These are phyloP conservation scores for Centropristis striata DNA, from an alignment of 2,113 vertebrate genomes.

Conservation along the genomic window DNA sequence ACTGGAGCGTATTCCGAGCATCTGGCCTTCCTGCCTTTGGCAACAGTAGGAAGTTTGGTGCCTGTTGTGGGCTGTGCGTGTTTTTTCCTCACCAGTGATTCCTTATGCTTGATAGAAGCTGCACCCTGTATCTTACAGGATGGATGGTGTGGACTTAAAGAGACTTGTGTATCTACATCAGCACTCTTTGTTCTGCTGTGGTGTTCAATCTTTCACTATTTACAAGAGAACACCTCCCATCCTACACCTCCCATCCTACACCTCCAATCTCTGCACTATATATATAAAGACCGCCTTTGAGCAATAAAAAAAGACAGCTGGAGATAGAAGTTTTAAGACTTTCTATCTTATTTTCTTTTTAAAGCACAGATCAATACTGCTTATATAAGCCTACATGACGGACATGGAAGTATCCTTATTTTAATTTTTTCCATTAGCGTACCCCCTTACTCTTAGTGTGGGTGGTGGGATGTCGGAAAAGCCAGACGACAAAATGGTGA, in stretches of 20 bases:
- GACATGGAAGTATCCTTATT: slow-evolving; percentile 70
- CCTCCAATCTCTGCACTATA: slow-evolving; percentile 64
- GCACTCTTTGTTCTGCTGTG: slow-evolving; percentile 64
- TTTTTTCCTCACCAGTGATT: slow-evolving; percentile 62
- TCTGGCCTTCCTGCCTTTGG: slow-evolving; percentile 32
- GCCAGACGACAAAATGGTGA: slow-evolving; percentile 85
- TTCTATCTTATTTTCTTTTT: slow-evolving; percentile 51
- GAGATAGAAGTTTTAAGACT: slow-evolving; percentile 37
- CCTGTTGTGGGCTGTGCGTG: slow-evolving; percentile 52
- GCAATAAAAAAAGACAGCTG: slow-evolving; percentile 30
- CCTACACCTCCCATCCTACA: slow-evolving; percentile 63
- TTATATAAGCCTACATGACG: slow-evolving; percentile 55
- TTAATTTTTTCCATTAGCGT: slow-evolving; percentile 68
- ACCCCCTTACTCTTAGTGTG: slow-evolving; percentile 69
- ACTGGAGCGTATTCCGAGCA: slow-evolving; percentile 48
- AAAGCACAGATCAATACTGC: slow-evolving; percentile 27
- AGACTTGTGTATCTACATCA: slow-evolving; percentile 73
- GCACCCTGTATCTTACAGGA: slow-evolving; percentile 74
- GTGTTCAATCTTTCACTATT: slow-evolving; percentile 76
- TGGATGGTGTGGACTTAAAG: slow-evolving; percentile 84
- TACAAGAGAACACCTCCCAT: slow-evolving; percentile 82
- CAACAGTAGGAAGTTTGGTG: slow-evolving; percentile 42
- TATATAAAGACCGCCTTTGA: slow-evolving; percentile 70
- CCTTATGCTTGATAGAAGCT: slow-evolving; percentile 77
- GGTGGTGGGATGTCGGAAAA: slow-evolving; percentile 88